Conservation (phyloP, 2,888 invertebrate species). For the Leucophenga maculata region DNA sequence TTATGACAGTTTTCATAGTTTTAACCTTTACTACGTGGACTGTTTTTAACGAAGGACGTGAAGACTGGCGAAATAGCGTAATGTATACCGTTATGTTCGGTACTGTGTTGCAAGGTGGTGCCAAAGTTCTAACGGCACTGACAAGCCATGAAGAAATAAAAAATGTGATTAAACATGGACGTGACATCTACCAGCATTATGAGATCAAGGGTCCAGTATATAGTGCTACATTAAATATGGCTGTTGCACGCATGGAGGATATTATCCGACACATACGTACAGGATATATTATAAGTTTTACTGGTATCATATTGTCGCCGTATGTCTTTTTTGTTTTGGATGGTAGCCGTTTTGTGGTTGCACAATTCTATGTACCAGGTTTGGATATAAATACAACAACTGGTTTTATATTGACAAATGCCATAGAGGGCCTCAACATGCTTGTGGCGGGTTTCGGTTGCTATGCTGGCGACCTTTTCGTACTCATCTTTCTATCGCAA, state of each 20-base stretch:
- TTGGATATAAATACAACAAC: conserved; percentile 32
- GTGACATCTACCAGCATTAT: conserved; percentile 33
- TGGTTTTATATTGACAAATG: conserved; percentile 40
- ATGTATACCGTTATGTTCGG: conserved; percentile 35
- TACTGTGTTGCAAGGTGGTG: background rate
- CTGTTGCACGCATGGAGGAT: conserved; percentile 24
- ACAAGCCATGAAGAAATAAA: background rate
- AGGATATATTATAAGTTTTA: conserved; percentile 22
- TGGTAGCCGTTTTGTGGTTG: conserved; percentile 31
- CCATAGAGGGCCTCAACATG: conserved; percentile 30
- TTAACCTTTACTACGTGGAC: conserved; percentile 36
- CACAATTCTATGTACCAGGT: conserved; percentile 42
- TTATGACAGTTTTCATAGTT: conserved; percentile 27
- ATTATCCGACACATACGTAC: conserved; percentile 24
- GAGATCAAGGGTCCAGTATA: conserved; percentile 33
- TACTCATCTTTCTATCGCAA: conserved; percentile 38
- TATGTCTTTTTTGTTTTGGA: conserved; percentile 24
- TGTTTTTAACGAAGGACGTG: conserved; percentile 23
- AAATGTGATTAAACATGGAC: background rate
- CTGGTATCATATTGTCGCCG: conserved; percentile 25
- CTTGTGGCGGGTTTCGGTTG: conserved; percentile 40
- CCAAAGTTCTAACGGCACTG: background rate
- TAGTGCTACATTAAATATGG: conserved; percentile 23
- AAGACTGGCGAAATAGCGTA: conserved; percentile 35
- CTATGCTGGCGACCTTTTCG: conserved; percentile 40